Conservation (phyloP, 1,140 invertebrate species). For the Zaprionus taronus region DNA sequence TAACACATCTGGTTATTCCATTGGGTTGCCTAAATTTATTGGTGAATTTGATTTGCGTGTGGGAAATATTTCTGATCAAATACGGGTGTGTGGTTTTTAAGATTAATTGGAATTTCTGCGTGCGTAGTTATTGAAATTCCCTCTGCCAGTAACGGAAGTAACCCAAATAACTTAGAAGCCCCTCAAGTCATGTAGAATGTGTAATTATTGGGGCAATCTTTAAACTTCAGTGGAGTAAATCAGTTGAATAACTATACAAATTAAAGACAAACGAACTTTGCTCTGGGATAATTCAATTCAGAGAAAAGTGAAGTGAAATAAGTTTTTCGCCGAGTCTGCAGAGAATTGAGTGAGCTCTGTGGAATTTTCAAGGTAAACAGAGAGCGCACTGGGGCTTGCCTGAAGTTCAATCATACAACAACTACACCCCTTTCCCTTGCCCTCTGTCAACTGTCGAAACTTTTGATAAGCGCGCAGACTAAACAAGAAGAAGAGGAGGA, state of each 20-base stretch:
- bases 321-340: constrained; percentile 20
- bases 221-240: not conserved
- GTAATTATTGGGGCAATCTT: not conserved
- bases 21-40: not conserved
- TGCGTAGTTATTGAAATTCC: not conserved
- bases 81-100: not conserved
- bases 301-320: constrained; percentile 10
- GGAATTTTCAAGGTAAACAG: constrained; percentile 29
- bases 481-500: constrained; percentile 34
- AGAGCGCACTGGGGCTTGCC: not conserved
- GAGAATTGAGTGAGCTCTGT: too few relatives aligned
- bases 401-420: not conserved
- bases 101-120: not conserved
- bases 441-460: constrained; percentile 28
- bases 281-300: not conserved
- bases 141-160: not conserved
- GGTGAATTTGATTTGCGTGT: not conserved
- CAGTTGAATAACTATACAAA: not conserved
- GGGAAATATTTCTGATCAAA: not conserved
- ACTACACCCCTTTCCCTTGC: not conserved
- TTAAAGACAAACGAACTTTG: not conserved
- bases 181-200: not conserved
- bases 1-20: not conserved
- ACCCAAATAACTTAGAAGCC: not conserved
- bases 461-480: constrained; percentile 61